Evolutionary conservation across 2,797 vertebrate species (phyloP).

Genomic region (Enteromius fasciolatus): DNA sequence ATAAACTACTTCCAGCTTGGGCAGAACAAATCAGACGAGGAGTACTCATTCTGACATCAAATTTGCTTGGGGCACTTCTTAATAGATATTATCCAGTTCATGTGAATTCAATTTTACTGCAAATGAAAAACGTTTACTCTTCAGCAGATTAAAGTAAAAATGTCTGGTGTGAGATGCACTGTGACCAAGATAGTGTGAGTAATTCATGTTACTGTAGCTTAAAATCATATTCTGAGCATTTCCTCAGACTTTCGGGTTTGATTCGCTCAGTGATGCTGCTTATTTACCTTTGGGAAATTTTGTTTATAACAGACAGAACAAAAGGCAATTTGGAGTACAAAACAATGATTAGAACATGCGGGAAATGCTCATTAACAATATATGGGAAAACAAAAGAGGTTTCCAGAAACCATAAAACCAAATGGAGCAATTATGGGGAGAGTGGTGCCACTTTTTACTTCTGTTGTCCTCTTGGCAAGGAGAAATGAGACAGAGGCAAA

Average conservation of each 20-base stretch:
- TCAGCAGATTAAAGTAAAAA: conserved; percentile 38
- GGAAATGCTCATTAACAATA: conserved; percentile 2
- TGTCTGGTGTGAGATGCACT: conserved; percentile 51
- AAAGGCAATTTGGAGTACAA: conserved; percentile 15
- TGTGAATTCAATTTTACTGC: conserved; percentile 59
- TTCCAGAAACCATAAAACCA: conserved; percentile 7
- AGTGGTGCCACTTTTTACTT: background rate
- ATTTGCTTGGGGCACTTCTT: conserved; percentile 61
- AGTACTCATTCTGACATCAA: conserved; percentile 53
- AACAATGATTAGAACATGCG: background rate
- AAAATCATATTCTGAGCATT: conserved; percentile 56
- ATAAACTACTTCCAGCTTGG: conserved; percentile 59
- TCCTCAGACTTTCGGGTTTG: conserved; percentile 46
- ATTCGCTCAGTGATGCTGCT: background rate
- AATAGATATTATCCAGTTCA: conserved; percentile 58
- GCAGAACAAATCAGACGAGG: conserved; percentile 56
- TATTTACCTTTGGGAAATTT: conserved; percentile 16
- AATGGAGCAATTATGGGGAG: conserved; percentile 3
- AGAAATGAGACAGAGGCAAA: background rate
- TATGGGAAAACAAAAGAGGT: conserved; percentile 8
- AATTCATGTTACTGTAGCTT: conserved; percentile 52
- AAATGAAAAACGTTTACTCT: conserved; percentile 56
- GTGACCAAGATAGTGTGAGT: conserved; percentile 41
- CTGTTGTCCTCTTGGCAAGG: background rate
- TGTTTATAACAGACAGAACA: background rate